These are phyloP conservation scores for Siderastrea siderea DNA, from an alignment of 92 coral and sea anemone genomes.

Conservation along the genomic window DNA sequence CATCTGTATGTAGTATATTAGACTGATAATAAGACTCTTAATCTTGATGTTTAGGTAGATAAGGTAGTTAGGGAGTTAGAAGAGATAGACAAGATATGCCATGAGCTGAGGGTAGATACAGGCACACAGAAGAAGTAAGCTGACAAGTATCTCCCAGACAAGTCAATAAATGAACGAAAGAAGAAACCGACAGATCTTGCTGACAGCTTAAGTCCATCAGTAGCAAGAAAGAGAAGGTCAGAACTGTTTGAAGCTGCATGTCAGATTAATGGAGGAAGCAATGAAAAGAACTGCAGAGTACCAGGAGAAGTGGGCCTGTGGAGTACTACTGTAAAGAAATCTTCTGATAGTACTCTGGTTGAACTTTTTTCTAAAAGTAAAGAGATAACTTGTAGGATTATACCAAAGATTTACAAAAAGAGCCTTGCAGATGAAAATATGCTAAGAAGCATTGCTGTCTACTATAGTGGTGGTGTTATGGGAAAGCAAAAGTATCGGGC, in stretches of 20 bases:
- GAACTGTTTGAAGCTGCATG: conserved; percentile 55
- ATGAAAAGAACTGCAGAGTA: conserved; percentile 6
- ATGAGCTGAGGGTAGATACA: conserved; percentile 27
- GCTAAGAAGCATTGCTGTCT: conserved; percentile 65
- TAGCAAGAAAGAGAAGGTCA: conserved; percentile 20
- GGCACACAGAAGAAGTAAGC: conserved; percentile 9
- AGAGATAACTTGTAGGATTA: conserved; percentile 28
- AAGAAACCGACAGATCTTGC: conserved; percentile 32
- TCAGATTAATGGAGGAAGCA: conserved; percentile 50
- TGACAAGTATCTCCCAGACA: conserved; percentile 23
- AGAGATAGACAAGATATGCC: conserved; percentile 29
- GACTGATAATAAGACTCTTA: conserved; percentile 1
- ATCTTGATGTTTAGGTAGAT: conserved; percentile 33
- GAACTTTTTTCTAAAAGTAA: conserved; percentile 33
- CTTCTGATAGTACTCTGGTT: conserved; percentile 33
- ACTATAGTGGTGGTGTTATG: conserved; percentile 77
- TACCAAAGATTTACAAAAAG: conserved; percentile 34
- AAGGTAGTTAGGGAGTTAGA: conserved; percentile 48
- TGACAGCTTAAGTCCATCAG: conserved; percentile 10
- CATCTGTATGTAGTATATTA: background rate
- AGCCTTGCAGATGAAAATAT: conserved; percentile 49
- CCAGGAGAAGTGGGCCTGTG: conserved; percentile 39
- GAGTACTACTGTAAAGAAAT: conserved; percentile 21
- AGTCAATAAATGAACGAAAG: conserved; percentile 18
- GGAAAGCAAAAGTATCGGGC: conserved; percentile 71